Conservation (phyloP, 2,888 invertebrate species). For the Leucophenga montana region DNA sequence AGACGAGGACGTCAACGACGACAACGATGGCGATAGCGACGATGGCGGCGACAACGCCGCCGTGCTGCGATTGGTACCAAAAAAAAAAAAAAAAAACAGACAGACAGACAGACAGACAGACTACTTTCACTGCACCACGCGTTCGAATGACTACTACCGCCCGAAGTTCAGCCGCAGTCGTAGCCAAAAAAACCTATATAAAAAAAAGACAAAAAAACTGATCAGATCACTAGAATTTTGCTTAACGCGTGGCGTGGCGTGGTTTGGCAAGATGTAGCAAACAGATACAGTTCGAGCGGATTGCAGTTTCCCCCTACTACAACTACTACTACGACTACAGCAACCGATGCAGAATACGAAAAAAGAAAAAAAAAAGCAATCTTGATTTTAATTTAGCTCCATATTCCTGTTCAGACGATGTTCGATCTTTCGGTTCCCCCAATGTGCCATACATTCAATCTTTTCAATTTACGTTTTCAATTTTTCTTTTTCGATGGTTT, state of each 20-base stretch:
- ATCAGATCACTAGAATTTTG: constrained; percentile 23
- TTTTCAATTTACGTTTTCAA: background rate
- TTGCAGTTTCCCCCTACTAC: too few species aligned
- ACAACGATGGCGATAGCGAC: constrained; percentile 43
- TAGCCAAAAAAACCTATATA: background rate
- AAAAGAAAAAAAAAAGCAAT: background rate
- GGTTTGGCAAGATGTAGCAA: background rate
- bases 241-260: constrained; percentile 12
- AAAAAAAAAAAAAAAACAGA: constrained; percentile 57
- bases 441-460: too few species aligned
- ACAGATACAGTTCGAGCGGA: too few species aligned
- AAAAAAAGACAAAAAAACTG: background rate
- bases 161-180: constrained; percentile 10
- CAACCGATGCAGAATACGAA: background rate
- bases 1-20: constrained; percentile 44
- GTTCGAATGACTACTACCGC: background rate
- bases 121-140: constrained; percentile 24
- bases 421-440: constrained; percentile 17
- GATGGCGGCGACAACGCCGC: constrained; percentile 57
- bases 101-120: constrained; percentile 38
- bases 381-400: constrained; percentile 25
- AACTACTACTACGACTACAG: too few species aligned
- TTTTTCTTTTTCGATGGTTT: background rate
- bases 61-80: background rate
- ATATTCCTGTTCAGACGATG: constrained; percentile 22